A percentile compares a stretch with the other conserved stretches of the same genome.
phyloP scores from a whole-genome alignment of 2,888 invertebrate species.

The Caenorhabditis japonica region DNA sequence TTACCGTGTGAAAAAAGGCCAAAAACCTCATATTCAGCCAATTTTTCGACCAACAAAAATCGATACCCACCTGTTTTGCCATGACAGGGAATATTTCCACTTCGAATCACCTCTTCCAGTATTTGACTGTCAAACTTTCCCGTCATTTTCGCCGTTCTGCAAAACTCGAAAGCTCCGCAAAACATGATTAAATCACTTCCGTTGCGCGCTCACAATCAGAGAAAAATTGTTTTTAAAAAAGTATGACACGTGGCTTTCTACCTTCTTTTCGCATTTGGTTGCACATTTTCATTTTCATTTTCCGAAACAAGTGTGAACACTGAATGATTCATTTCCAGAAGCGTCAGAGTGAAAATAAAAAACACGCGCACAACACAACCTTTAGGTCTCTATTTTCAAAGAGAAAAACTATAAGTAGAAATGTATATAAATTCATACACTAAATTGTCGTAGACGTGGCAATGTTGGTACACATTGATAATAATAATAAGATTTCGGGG shows the following conservation, averaged over 20 bases:
- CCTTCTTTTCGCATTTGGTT: no score
- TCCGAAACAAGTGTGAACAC: no score
- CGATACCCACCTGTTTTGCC: slow-evolving; percentile 59
- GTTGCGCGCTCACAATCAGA: no score
- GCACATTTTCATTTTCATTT: background rate
- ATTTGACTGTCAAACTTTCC: slow-evolving; percentile 53
- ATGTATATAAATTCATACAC: slow-evolving; percentile 44
- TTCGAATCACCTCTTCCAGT: slow-evolving; percentile 62
- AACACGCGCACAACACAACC: slow-evolving; percentile 41
- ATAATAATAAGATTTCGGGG: no score
- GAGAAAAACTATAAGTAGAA: background rate
- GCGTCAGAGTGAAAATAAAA: background rate
- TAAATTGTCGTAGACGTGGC: slow-evolving; percentile 39
- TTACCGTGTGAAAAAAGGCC: no score
- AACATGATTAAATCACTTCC: no score
- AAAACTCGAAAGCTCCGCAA: no score
- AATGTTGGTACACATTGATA: slow-evolving; percentile 50
- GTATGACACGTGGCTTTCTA: background rate
- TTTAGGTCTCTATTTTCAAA: slow-evolving; percentile 23
- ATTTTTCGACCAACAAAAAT: no score
- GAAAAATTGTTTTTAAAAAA: slow-evolving; percentile 1
- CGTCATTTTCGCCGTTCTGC: no score
- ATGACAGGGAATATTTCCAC: slow-evolving; percentile 63
- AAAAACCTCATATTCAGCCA: no score
- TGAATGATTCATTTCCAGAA: slow-evolving; percentile 37